A percentile compares a stretch with the other conserved stretches of the same genome.
Conservation (phyloP, 2,797 vertebrate genomes). For the Enteromius paludinosus region DNA sequence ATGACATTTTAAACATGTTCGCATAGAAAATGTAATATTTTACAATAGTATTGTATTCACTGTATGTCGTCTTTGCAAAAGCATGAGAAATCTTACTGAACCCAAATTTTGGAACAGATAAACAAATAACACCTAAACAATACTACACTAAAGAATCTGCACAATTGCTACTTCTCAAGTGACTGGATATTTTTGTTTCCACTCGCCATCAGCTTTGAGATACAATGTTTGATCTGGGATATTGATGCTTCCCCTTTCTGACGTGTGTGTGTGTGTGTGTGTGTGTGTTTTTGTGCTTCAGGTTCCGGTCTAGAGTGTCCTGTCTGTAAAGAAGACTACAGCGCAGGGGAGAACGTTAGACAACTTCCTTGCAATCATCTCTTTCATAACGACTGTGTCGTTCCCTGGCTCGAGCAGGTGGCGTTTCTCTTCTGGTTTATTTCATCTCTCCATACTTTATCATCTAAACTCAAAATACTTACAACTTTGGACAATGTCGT, state of each 20-base stretch:
- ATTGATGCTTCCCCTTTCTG: not conserved
- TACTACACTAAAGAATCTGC: not conserved
- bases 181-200: not conserved
- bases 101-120: too few species aligned
- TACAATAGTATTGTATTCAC: not conserved
- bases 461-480: not conserved
- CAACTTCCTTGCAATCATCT: conserved; percentile 97
- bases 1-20: too few species aligned
- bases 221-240: not conserved
- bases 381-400: conserved; percentile 96
- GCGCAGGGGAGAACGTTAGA: conserved; percentile 86
- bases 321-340: conserved; percentile 98
- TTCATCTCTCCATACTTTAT: not conserved
- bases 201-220: not conserved
- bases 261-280: not conserved
- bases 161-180: not conserved
- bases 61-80: not conserved
- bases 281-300: conserved; percentile 63
- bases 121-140: not conserved
- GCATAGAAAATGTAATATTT: too few species aligned
- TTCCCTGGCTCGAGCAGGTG: conserved; percentile 98
- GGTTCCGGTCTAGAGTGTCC: conserved; percentile 94
- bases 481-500: not conserved
- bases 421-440: conserved; percentile 10
- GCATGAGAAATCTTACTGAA: not conserved